Evolutionary conservation across 2,797 vertebrate genomes (phyloP).

Genomic region (Eulemur albifrons): DNA sequence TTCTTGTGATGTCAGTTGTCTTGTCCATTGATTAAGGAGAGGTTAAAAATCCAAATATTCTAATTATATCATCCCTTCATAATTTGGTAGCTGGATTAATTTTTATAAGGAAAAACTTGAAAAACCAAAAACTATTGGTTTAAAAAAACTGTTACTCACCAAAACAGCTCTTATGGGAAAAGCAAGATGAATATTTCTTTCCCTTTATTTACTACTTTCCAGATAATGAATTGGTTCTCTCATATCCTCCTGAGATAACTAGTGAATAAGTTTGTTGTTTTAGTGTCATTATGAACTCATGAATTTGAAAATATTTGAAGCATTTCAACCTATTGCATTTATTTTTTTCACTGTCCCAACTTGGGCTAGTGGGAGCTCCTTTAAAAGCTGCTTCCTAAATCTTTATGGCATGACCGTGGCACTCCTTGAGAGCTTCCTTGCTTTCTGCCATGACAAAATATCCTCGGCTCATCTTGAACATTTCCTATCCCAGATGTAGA

Average conservation of each 20-base stretch:
- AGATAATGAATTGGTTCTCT: not conserved
- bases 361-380: not conserved
- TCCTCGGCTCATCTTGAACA: not conserved
- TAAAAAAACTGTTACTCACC: not conserved
- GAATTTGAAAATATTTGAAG: conserved; percentile 15
- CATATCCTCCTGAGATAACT: not conserved
- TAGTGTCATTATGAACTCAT: not conserved
- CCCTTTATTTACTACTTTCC: not conserved
- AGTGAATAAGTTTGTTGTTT: not conserved
- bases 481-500: not conserved
- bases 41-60: not conserved
- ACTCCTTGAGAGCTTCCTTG: not conserved
- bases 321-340: not conserved
- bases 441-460: not conserved
- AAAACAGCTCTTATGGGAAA: not conserved
- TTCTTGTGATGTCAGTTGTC: not conserved
- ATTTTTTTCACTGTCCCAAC: not conserved
- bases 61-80: not conserved
- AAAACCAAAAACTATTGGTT: not conserved
- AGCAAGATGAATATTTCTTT: not conserved
- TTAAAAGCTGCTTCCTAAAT: conserved; percentile 8
- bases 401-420: not conserved
- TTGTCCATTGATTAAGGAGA: not conserved
- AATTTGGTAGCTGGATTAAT: not conserved
- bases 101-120: not conserved